These are phyloP conservation scores for Drosophila tsacasi DNA, from an alignment of 1,140 invertebrate genomes.

Conservation along the genomic window DNA sequence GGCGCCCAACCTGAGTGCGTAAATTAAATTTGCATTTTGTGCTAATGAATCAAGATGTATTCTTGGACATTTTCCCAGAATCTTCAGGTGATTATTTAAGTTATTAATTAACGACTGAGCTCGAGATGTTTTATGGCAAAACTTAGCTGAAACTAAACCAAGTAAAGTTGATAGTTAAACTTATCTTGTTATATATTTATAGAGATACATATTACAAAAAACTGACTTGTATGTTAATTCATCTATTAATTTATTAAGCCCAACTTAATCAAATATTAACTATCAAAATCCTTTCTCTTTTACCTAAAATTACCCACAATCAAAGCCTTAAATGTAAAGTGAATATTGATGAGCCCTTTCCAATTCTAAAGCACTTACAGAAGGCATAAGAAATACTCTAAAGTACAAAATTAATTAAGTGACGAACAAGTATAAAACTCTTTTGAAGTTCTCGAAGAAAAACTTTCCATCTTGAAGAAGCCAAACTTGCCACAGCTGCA, in stretches of 20 bases:
- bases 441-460: conserved; percentile 8
- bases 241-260: no score
- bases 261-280: not conserved
- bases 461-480: conserved; percentile 8
- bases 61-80: not conserved
- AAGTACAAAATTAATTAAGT: conserved; percentile 6
- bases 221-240: not conserved
- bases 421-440: not conserved
- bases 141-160: no score
- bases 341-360: not conserved
- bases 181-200: not conserved
- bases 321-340: not conserved
- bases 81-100: not conserved
- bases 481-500: conserved; percentile 1
- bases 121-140: not conserved
- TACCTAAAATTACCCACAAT: not conserved
- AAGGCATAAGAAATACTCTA: not conserved
- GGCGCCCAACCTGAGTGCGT: not conserved
- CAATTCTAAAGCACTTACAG: not conserved
- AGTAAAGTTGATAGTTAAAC: not conserved
- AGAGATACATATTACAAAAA: not conserved
- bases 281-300: not conserved
- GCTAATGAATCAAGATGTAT: not conserved
- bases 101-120: not conserved
- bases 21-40: conserved; percentile 1